Base-by-base conservation (phyloP, 35 echinoderm and acorn worm species). In the Nesometra sesokonis region DNA sequence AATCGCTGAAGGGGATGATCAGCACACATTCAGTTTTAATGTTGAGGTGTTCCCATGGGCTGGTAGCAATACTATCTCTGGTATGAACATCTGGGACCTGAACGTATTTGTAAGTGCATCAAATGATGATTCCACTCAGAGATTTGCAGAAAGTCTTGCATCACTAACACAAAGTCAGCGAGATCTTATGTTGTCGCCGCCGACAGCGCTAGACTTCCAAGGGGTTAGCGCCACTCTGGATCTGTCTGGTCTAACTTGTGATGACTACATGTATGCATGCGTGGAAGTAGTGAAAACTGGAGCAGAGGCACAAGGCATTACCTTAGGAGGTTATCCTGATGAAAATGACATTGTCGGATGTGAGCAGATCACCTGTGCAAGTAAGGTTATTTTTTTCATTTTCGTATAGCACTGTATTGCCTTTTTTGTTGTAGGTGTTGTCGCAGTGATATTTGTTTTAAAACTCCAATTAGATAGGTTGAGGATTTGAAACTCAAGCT, bases 141-240 rank as follows among this genome's bases (percentile, higher is more conserved):
- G 30, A 38, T 39, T 33, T 36, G 77, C 57, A 11, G 3, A 11
- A 21, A 77, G 13, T 15, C 82, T 76, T 37, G 82, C 77, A 30
- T 32, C 30, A 15, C 82, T 85, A 13, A 85, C 38, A 7, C 52
- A 36, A n/a, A 36, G 32, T 81, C 91, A 88, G 35, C 85, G 77
- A 30, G 19, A 67, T 80, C 82, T 29, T n/a, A 77, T 15, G 21
- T 82, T 88, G 19, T 32, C 21, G 31, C 87, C 88, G 0, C 84
- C 87, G 23, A 83, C 77, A 7, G 37, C 34, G 15, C 32, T 90
- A 17, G 34, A 35, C 19, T 93, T 97, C 78, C 35, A 39, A 9
- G 77, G 79, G 77, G 84, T 90, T n/a, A 29, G 85, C 13, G 91
- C 82, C 67, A 88, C 86, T 17, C 78, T 97, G n/a, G 82, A 93